Percentiles rank a stretch among this genome's conserved stretches.
These are phyloP conservation scores for Hydractinia echinata DNA, from an alignment of 30 jellyfish, hydroid and myxozoan species.

Conservation along the genomic window DNA sequence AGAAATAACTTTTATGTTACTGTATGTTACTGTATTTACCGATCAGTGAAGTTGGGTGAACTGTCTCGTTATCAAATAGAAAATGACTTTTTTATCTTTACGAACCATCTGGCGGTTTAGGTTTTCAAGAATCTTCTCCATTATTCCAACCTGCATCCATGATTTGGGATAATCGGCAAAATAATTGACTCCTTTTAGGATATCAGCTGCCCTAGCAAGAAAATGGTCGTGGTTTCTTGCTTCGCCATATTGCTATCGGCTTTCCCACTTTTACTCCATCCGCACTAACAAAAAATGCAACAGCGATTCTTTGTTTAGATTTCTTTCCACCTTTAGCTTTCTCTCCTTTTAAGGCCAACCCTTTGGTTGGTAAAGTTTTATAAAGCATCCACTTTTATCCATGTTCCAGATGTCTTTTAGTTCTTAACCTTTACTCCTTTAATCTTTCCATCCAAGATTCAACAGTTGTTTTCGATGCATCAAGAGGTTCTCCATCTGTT, in stretches of 20 bases:
- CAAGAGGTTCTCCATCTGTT: constrained; percentile 44
- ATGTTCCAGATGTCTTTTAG: constrained; percentile 2
- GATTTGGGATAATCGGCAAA: constrained; percentile 26
- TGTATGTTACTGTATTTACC: constrained; percentile 35
- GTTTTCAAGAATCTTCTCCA: constrained; percentile 26
- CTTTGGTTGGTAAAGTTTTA: constrained; percentile 33
- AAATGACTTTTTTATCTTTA: constrained; percentile 26
- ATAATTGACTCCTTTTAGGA: too few relatives aligned
- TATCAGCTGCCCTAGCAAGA: constrained; percentile 32
- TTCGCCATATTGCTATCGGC: constrained; percentile 31
- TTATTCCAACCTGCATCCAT: constrained; percentile 32
- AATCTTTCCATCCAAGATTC: constrained; percentile 39
- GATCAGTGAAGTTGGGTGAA: constrained; percentile 33
- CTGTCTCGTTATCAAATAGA: constrained; percentile 37
- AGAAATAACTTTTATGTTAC: constrained; percentile 41
- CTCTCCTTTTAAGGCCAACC: constrained; percentile 5
- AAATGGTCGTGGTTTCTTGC: constrained; percentile 41
- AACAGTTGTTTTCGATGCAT: constrained; percentile 18
- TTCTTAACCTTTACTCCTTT: constrained; percentile 33
- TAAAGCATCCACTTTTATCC: constrained; percentile 1
- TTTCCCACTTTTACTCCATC: constrained; percentile 28
- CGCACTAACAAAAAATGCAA: constrained; percentile 32
- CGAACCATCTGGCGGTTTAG: constrained; percentile 29
- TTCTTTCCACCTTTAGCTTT: constrained; percentile 42
- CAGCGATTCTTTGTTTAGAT: constrained; percentile 45